Evolutionary conservation across 2,888 invertebrate genomes (phyloP).

Genomic region (Ochlodes sylvanus): DNA sequence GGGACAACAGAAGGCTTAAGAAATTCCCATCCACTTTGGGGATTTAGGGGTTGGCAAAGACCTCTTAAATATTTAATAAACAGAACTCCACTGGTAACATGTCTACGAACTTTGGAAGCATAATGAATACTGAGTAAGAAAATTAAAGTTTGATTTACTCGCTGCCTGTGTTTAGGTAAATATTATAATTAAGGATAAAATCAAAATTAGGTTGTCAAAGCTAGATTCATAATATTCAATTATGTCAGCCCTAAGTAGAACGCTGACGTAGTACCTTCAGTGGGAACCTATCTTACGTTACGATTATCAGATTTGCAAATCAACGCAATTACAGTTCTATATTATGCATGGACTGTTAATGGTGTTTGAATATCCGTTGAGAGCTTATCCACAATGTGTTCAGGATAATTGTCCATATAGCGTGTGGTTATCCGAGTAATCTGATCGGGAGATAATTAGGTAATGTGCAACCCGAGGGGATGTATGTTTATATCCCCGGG

Average conservation of each 20-base stretch:
- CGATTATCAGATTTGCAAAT: constrained; percentile 1
- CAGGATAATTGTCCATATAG: constrained; percentile 26
- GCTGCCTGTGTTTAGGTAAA: not conserved
- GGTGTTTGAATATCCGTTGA: constrained; percentile 21
- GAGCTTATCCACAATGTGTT: constrained; percentile 24
- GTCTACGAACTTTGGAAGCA: not conserved
- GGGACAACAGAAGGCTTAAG: too few species aligned
- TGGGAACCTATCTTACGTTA: not conserved
- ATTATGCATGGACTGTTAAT: constrained; percentile 10
- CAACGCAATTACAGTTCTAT: constrained; percentile 1
- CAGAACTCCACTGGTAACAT: not conserved
- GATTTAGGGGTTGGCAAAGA: not conserved
- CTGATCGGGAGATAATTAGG: constrained; percentile 23
- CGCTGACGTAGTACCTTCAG: not conserved
- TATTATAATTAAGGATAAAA: not conserved
- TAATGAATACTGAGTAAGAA: constrained; percentile 1
- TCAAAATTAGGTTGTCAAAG: not conserved
- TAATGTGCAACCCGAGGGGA: constrained; percentile 8
- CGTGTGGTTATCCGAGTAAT: constrained; percentile 26
- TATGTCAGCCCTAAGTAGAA: not conserved
- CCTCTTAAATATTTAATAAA: not conserved
- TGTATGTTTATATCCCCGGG: not conserved
- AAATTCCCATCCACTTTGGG: not conserved
- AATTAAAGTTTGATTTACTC: not conserved
- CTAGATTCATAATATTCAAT: not conserved